A percentile compares a stretch with the other conserved stretches of the same genome.
phyloP scores from a whole-genome alignment of 2,797 vertebrate species.

The Apogon talboti region DNA sequence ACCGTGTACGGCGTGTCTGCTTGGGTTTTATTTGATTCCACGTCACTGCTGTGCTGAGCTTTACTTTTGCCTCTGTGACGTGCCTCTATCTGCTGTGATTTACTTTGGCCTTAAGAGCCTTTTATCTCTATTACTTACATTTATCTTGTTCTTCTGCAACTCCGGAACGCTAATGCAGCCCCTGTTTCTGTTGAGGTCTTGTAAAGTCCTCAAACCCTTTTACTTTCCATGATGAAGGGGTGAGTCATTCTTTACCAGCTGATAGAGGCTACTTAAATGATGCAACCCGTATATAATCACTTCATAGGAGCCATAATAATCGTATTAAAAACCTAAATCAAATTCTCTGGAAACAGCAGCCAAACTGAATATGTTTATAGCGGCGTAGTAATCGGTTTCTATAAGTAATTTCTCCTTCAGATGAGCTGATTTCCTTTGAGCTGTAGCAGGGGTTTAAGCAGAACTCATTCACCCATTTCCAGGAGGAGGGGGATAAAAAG shows the following conservation, averaged over 20 bases:
- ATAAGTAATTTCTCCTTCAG: conserved; percentile 40
- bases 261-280: not conserved
- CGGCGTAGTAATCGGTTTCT: conserved; percentile 20
- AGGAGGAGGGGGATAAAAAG: conserved; percentile 8
- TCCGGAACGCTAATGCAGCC: conserved; percentile 25
- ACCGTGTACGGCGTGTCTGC: conserved; percentile 19
- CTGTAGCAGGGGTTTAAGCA: not conserved
- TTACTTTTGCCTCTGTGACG: conserved; percentile 3
- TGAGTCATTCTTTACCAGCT: conserved; percentile 11
- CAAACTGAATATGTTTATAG: conserved; percentile 32
- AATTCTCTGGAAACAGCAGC: conserved; percentile 27
- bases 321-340: conserved; percentile 36
- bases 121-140: conserved; percentile 36
- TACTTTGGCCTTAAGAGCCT: conserved; percentile 12
- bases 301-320: conserved; percentile 28
- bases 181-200: conserved; percentile 31
- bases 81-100: conserved; percentile 11
- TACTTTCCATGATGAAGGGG: conserved; percentile 17
- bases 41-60: conserved; percentile 12
- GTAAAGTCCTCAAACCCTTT: conserved; percentile 20
- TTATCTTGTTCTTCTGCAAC: conserved; percentile 20
- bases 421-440: conserved; percentile 37
- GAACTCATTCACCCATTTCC: conserved; percentile 15
- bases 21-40: conserved; percentile 24
- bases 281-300: not conserved